These are phyloP conservation scores for Paratrypauchen microcephalus DNA, from an alignment of 2,797 vertebrate species.

Conservation along the genomic window DNA sequence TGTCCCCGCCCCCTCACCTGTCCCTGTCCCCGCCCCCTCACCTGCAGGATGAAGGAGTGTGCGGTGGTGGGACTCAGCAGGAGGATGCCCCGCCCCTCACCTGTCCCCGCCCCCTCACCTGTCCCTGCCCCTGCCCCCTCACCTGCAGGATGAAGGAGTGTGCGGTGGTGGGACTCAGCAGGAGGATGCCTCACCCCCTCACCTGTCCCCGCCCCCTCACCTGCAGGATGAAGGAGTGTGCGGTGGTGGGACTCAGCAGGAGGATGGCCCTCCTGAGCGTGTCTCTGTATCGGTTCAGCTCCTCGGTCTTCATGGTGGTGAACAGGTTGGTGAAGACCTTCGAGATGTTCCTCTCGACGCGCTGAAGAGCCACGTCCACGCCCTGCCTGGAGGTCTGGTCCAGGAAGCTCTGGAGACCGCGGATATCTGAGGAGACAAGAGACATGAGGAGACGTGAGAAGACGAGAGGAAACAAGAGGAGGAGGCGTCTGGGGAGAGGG, in stretches of 20 bases:
- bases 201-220: constrained; percentile 77
- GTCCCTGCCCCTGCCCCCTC: constrained; percentile 64
- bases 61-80: too few species aligned
- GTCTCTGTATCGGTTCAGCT: constrained; percentile 94
- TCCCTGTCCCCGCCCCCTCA: too few species aligned
- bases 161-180: constrained; percentile 90
- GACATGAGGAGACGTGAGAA: too few species aligned
- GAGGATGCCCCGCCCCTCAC: too few species aligned
- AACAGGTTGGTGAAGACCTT: constrained; percentile 93
- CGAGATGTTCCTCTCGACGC: constrained; percentile 95
- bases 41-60: too few species aligned
- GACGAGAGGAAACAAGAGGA: too few species aligned
- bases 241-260: constrained; percentile 90
- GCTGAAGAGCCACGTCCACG: constrained; percentile 92
- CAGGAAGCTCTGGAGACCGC: constrained; percentile 91
- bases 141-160: constrained; percentile 97
- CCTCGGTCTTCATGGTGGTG: constrained; percentile 94
- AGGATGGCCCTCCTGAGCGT: constrained; percentile 90
- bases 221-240: constrained; percentile 94
- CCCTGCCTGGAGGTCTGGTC: constrained; percentile 93
- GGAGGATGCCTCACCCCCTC: constrained; percentile 81
- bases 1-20: too few species aligned
- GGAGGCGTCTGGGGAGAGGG: too few species aligned
- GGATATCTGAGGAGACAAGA: constrained; percentile 83
- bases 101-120: too few species aligned